phyloP scores from a whole-genome alignment of 2,797 vertebrate genomes.

The Neosilurus mollespiculum region DNA sequence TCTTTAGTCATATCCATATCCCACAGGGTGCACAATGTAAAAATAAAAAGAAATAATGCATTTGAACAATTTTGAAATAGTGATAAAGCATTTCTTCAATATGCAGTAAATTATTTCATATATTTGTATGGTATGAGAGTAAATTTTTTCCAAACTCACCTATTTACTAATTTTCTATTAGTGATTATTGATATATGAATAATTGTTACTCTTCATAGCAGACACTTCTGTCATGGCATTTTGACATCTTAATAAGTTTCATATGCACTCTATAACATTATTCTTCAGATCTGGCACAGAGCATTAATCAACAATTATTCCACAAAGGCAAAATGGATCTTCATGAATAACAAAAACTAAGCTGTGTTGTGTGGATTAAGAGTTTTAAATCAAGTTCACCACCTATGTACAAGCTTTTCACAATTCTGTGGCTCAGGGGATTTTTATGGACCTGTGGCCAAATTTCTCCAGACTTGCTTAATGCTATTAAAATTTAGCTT shows the following conservation, averaged over 20 bases:
- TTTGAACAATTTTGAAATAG: background rate
- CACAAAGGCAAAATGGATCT: too few species aligned
- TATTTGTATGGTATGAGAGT: too few species aligned
- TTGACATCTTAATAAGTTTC: constrained; percentile 40
- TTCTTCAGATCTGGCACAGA: constrained; percentile 46
- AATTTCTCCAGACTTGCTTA: too few species aligned
- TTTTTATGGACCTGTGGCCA: too few species aligned
- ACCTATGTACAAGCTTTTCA: too few species aligned
- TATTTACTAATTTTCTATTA: constrained; percentile 12
- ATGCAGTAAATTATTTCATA: background rate
- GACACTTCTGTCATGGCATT: constrained; percentile 34
- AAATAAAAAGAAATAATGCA: background rate
- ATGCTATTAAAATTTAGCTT: too few species aligned
- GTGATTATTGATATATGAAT: constrained; percentile 4
- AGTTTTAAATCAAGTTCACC: background rate
- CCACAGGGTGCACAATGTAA: background rate
- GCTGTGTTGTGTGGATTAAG: constrained; percentile 18
- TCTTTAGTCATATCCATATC: background rate
- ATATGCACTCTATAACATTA: constrained; percentile 50
- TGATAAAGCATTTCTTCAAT: background rate
- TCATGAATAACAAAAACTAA: too few species aligned
- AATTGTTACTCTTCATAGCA: constrained; percentile 27
- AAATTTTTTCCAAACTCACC: background rate
- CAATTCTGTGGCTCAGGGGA: too few species aligned
- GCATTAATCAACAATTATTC: constrained; percentile 57